Base-by-base conservation (phyloP, 2,797 vertebrate genomes). In the Danio albolineatus region DNA sequence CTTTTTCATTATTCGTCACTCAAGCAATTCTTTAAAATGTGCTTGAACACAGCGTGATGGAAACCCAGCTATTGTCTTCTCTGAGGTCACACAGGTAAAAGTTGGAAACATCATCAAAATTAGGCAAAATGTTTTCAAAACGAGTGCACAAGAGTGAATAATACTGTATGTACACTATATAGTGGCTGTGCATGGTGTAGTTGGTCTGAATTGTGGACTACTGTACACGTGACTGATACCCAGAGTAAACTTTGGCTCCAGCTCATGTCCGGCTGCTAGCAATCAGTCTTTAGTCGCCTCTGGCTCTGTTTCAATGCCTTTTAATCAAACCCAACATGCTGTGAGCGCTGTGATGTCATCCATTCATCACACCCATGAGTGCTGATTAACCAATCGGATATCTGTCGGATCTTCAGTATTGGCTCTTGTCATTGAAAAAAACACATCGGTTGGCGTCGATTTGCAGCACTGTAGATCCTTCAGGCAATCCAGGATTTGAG, bases 231-330 rank as follows among this genome's bases (percentile, higher is more conserved):
- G 73, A 16, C 41, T 10, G 36, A 78, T 70, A 46, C 4, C 39
- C 41, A 21, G 46, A 19, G 41, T 46, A 53, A 75, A 73, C 62
- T 78, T 39, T 64, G 19, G 21, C n/a, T 43, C 9, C 71, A 61
- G 67, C 16, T 82, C 48, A 51, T 64, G 41, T 73, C 56, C n/a
- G 49, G 14, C 69, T 38, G 36, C 14, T 49, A 80, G 69, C 73
- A 61, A 69, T 59, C 56, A 38, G 53, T 21, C 62, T 62, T 73
- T 78, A 80, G 48, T 53, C 53, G 64, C 43, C 51, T 49, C 80
- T 85, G 78, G 57, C 62, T 74, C 28, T 36, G 59, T 59, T 60
- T 59, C 78, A 82, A 21, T 73, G 54, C 44, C 49, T 65, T 73
- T n/a, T 38, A 54, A 28, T 49, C 8, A 14, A 21, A 65, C 36